Base-by-base conservation (phyloP, 2,797 vertebrate genomes). In the Hirundo rustica region DNA sequence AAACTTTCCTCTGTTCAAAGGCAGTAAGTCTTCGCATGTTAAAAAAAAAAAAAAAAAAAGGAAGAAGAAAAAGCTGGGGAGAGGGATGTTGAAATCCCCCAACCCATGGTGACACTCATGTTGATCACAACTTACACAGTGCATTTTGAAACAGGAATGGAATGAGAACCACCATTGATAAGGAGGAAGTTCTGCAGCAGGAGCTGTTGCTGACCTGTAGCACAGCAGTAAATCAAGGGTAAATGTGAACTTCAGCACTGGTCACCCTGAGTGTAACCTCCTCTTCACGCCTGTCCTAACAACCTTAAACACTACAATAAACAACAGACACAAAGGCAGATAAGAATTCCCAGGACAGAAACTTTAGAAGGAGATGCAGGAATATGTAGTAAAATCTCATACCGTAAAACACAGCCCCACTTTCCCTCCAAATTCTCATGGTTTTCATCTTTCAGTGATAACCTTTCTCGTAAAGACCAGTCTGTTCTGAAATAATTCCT, bases 261-360 rank as follows among this genome's bases (percentile, higher is more conserved):
- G 70, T 66, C 85, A 89, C 48, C 67, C 72, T 23, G 45, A 79
- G 48, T 45, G n/a, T 23, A 60, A 62, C 71, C 66, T 78, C 80
- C 64, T 44, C 27, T 67, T 81, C 85, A 76, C 4, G 9, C 45
- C 71, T 73, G 32, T 30, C 25, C 48, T 64, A 53, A 70, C 76
- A 83, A 62, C 71, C 51, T 76, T 45, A 76, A 61, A 57, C 30
- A 2, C 34, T 5, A 45, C 78, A 74, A 82, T 32, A 75, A 89
- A 65, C 72, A 77, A 54, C 50, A 83, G 62, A 42, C 79, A 86
- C 66, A 10, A 50, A 82, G 65, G 21, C 51, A 80, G 91, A 70
- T 78, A 92, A 84, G 55, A 76, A 81, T 82, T 92, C 71, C 70
- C 88, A 67, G 85, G 55, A 30, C 29, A 66, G 70, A 88, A 88